A percentile compares a stretch with the other conserved stretches of the same genome.
Evolutionary conservation across 2,888 invertebrate genomes (phyloP).

Genomic region (Tricholauxania praeusta): DNA sequence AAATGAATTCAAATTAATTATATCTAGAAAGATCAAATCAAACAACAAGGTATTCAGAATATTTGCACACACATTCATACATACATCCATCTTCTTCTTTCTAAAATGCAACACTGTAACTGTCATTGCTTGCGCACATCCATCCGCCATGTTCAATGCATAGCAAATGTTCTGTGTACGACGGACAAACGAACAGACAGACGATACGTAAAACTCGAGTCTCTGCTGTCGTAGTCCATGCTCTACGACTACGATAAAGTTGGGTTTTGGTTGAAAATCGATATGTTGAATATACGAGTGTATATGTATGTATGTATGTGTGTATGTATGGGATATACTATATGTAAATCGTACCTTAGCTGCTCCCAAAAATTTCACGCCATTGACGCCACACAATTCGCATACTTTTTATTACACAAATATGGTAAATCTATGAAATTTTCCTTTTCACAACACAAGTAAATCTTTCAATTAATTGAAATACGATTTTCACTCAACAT

Average conservation of each 20-base stretch:
- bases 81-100: too few relatives aligned
- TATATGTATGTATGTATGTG: constrained; percentile 34
- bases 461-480: not conserved
- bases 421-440: not conserved
- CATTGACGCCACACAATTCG: not conserved
- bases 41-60: too few relatives aligned
- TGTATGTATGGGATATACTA: constrained; percentile 11
- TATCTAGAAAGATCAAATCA: too few relatives aligned
- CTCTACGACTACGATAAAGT: constrained; percentile 14
- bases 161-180: constrained; percentile 12
- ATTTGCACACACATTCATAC: too few relatives aligned
- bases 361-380: constrained; percentile 17
- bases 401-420: not conserved
- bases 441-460: not conserved
- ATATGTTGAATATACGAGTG: constrained; percentile 49
- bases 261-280: constrained; percentile 58
- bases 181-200: not conserved
- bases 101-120: constrained; percentile 37
- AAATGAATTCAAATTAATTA: too few relatives aligned
- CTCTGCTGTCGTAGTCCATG: constrained; percentile 21
- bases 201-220: constrained; percentile 9
- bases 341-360: not conserved
- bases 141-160: constrained; percentile 34
- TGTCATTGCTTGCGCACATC: constrained; percentile 33
- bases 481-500: not conserved